These are phyloP conservation scores for Lordiphosa clarofinis DNA, from an alignment of 1,140 invertebrate genomes.

Conservation along the genomic window DNA sequence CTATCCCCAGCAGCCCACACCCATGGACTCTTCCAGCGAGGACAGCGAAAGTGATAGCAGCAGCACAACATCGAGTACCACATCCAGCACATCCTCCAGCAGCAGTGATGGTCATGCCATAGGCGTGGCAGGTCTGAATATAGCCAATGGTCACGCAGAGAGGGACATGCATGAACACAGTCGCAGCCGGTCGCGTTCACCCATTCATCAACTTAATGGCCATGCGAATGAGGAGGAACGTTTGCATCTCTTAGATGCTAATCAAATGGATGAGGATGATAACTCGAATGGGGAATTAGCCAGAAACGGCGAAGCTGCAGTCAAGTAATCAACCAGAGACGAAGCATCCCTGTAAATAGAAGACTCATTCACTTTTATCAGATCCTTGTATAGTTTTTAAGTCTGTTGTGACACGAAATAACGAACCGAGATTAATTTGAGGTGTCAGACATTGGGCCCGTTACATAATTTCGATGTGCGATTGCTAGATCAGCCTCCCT, in stretches of 20 bases:
- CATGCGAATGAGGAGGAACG: slow-evolving; percentile 62
- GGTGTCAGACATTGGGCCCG: neutral
- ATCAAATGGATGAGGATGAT: slow-evolving; percentile 61
- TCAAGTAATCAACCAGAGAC: slow-evolving; percentile 26
- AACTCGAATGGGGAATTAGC: slow-evolving; percentile 47
- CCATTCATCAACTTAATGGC: slow-evolving; percentile 39
- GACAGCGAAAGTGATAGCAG: slow-evolving; percentile 79
- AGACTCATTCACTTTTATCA: slow-evolving; percentile 28
- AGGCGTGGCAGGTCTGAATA: slow-evolving; percentile 57
- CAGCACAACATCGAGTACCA: slow-evolving; percentile 65
- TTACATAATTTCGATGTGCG: too few relatives aligned
- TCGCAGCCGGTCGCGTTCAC: slow-evolving; percentile 46
- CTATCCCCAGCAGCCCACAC: slow-evolving; percentile 54
- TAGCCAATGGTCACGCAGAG: slow-evolving; percentile 63
- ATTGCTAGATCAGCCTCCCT: too few relatives aligned
- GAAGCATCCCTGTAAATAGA: slow-evolving; percentile 40
- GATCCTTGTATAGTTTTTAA: slow-evolving; percentile 36
- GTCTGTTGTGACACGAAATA: slow-evolving; percentile 19
- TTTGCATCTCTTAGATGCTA: slow-evolving; percentile 35
- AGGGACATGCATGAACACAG: slow-evolving; percentile 22
- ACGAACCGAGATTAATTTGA: slow-evolving; percentile 4
- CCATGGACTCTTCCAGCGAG: slow-evolving; percentile 76
- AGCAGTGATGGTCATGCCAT: slow-evolving; percentile 63
- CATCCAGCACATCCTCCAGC: slow-evolving; percentile 55
- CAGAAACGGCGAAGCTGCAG: slow-evolving; percentile 17